Evolutionary conservation across 2,113 vertebrate genomes (phyloP), one percentile per base, ranked within the genome.

Genomic region (Empidonax alnorum): DNA sequence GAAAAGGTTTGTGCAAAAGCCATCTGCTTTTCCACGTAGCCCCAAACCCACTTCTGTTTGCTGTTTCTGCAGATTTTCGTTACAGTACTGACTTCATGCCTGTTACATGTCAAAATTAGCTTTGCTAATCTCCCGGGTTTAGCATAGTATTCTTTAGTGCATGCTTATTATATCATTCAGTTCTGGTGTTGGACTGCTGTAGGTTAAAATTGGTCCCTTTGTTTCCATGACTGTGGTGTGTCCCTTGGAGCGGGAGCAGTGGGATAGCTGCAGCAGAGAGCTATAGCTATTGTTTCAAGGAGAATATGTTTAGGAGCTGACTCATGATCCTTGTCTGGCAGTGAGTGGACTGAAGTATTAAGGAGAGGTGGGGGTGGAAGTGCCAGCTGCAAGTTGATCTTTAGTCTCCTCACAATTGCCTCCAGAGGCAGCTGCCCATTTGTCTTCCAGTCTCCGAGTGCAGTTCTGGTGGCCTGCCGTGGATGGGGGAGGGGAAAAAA

Each of bases 391-490:
- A 96, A 73, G 87, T 85, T 92, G 95, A 90, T 94, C 93, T 95
- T 94, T 94, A 95, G 87, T 94, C 95, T 96, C 88, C 84, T 94
- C 93, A 96, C 94, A 97, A 92, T 97, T 96, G 92, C 87, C 85
- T 89, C 87, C 72, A 83, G 89, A 84, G 89, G 91, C 95, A 97
- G 90, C 96, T 97, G 75, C 83, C 82, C 82, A 63, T 96, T 93
- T 94, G 79, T 97, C 92, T 96, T 95, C 93, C 77, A 91, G 89
- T 79, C 95, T 81, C 78, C 4, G 10, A 87, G 81, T 62, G 74
- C 88, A 6, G 56, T 68, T 55, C 76, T 92, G 72, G 91, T 93
- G 94, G 78, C 74, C 49, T 27, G 55, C 72, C 4, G 30, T 84
- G 81, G 28, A 0, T 71, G 82, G 78, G 94, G 88, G 69, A 67